phyloP scores from a whole-genome alignment of 2,888 invertebrate genomes.

The Baccha elongata region DNA sequence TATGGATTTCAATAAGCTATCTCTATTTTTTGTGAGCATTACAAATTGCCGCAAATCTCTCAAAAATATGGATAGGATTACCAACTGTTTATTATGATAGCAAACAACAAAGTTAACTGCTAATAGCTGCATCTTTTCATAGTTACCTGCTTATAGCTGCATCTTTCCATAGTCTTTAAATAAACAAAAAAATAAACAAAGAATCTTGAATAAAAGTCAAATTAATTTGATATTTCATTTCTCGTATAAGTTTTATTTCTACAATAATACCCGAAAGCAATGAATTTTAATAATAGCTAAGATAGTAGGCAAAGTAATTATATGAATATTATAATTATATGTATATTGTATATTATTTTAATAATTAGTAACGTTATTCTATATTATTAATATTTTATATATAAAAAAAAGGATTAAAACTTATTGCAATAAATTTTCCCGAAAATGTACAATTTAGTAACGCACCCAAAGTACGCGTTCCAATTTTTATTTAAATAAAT shows the following conservation, averaged over 20 bases:
- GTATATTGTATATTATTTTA: constrained; percentile 54
- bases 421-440: constrained; percentile 63
- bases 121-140: too few relatives aligned
- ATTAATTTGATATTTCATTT: constrained; percentile 63
- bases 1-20: too few relatives aligned
- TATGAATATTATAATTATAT: constrained; percentile 56
- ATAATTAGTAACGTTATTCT: constrained; percentile 70
- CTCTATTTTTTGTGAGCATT: too few relatives aligned
- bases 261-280: constrained; percentile 61
- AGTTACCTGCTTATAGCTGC: too few relatives aligned
- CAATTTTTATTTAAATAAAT: constrained; percentile 35
- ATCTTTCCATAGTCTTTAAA: too few relatives aligned
- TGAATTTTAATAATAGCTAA: constrained; percentile 54
- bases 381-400: constrained; percentile 47
- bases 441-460: constrained; percentile 63
- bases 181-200: too few relatives aligned
- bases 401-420: constrained; percentile 67
- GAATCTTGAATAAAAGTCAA: too few relatives aligned
- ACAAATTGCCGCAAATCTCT: too few relatives aligned
- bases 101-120: too few relatives aligned
- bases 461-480: constrained; percentile 57
- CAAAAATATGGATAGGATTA: too few relatives aligned
- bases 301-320: constrained; percentile 58
- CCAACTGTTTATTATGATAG: too few relatives aligned
- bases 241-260: constrained; percentile 66